Percentiles rank a stretch among this genome's conserved stretches.
Conservation (phyloP, 2,113 vertebrate genomes). For the Ranitomeya variabilis region DNA sequence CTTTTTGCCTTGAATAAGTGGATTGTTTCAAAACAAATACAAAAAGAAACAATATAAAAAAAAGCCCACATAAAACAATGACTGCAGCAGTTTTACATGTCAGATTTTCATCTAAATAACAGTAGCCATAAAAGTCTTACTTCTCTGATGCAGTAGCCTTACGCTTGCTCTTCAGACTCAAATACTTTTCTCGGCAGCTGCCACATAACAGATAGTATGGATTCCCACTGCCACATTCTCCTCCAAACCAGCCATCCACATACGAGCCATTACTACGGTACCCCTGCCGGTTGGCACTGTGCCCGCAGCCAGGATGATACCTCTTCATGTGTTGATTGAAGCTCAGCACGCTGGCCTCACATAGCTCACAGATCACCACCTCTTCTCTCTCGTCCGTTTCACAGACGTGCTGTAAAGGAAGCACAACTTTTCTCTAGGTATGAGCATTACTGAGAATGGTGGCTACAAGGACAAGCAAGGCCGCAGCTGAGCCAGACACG, state of each 20-base stretch:
- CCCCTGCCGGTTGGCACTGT: slow-evolving; percentile 94
- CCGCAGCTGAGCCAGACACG: background rate
- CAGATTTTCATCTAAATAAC: background rate
- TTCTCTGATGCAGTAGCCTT: slow-evolving; percentile 86
- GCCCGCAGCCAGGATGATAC: slow-evolving; percentile 92
- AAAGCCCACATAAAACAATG: background rate
- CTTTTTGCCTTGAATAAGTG: no score
- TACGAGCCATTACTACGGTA: slow-evolving; percentile 98
- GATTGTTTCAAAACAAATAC: no score
- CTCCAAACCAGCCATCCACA: slow-evolving; percentile 97
- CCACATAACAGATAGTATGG: slow-evolving; percentile 94
- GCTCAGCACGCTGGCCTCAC: slow-evolving; percentile 90
- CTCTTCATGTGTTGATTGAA: slow-evolving; percentile 99
- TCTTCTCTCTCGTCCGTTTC: slow-evolving; percentile 95
- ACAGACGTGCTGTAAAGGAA: slow-evolving; percentile 85
- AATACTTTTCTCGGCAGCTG: slow-evolving; percentile 91
- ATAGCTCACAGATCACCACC: slow-evolving; percentile 93
- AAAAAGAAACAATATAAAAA: no score
- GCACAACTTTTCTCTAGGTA: slow-evolving; percentile 45
- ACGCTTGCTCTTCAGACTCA: slow-evolving; percentile 89
- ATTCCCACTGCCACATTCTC: slow-evolving; percentile 95
- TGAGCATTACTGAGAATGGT: slow-evolving; percentile 8
- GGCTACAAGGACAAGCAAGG: background rate
- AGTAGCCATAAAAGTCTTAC: slow-evolving; percentile 65
- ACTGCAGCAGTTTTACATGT: background rate